These are phyloP conservation scores for Lydus trimaculatus DNA, from an alignment of 2,888 invertebrate genomes.

Conservation along the genomic window DNA sequence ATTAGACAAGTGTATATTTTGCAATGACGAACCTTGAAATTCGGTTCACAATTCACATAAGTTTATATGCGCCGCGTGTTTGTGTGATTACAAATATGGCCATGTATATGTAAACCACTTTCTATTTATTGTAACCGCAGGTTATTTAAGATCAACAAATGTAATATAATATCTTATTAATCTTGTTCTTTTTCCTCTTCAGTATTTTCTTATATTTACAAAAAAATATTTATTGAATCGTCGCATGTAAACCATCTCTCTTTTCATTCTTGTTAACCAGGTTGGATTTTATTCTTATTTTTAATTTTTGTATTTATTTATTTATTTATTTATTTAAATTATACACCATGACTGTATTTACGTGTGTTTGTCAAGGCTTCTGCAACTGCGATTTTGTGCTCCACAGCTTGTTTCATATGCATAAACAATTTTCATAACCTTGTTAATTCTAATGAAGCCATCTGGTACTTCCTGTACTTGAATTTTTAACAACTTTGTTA, in stretches of 20 bases:
- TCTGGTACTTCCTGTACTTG: neutral
- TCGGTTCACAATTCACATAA: neutral
- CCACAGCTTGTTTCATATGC: conserved; percentile 18
- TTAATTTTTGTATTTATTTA: too few relatives aligned
- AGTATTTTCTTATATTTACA: conserved; percentile 3
- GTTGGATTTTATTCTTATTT: conserved; percentile 43
- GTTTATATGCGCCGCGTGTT: neutral
- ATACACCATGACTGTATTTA: conserved; percentile 31
- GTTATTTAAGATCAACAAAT: conserved; percentile 38
- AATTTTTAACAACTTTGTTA: neutral
- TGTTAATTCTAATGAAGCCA: conserved; percentile 30
- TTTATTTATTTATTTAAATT: conserved; percentile 32
- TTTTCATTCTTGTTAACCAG: conserved; percentile 24
- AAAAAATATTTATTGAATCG: conserved; percentile 40
- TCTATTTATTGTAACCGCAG: conserved; percentile 27
- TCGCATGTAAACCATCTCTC: conserved; percentile 43
- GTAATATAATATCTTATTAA: conserved; percentile 46
- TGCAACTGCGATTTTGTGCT: conserved; percentile 30
- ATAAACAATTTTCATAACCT: conserved; percentile 27
- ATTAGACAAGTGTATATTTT: too few relatives aligned
- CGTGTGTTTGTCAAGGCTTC: conserved; percentile 35
- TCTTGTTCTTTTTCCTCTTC: conserved; percentile 36
- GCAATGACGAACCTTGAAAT: neutral
- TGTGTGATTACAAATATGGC: conserved; percentile 18
- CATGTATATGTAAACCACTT: conserved; percentile 18